These are phyloP conservation scores for Ophiodon elongatus DNA, from an alignment of 2,113 vertebrate genomes.

Conservation along the genomic window DNA sequence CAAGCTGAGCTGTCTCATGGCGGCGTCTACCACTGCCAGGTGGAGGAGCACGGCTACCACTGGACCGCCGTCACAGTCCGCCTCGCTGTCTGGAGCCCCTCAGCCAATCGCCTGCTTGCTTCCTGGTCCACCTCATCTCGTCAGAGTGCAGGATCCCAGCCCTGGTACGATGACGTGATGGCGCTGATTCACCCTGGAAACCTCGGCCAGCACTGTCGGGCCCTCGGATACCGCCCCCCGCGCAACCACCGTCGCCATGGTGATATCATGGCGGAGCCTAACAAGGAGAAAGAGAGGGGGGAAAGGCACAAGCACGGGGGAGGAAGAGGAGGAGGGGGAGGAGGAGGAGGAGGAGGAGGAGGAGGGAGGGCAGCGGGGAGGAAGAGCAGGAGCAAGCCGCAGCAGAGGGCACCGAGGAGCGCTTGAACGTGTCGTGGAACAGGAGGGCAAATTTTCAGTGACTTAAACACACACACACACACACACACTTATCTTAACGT, in stretches of 20 bases:
- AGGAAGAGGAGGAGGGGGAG: slow-evolving; percentile 62
- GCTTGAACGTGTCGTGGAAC: slow-evolving; percentile 53
- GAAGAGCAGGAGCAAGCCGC: slow-evolving; percentile 86
- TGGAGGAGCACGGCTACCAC: slow-evolving; percentile 87
- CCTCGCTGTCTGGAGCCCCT: slow-evolving; percentile 80
- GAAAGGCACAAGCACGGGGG: slow-evolving; percentile 76
- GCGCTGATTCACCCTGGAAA: slow-evolving; percentile 79
- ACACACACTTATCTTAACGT: slow-evolving; percentile 7
- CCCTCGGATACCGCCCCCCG: slow-evolving; percentile 75
- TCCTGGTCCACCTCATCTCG: slow-evolving; percentile 56
- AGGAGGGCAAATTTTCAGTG: slow-evolving; percentile 11
- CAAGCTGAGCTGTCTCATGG: slow-evolving; percentile 81
- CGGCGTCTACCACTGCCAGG: slow-evolving; percentile 86
- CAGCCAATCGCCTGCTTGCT: slow-evolving; percentile 55
- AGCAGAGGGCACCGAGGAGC: slow-evolving; percentile 83
- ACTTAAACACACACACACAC: slow-evolving; percentile 28
- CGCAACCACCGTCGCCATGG: slow-evolving; percentile 71
- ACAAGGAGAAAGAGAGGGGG: slow-evolving; percentile 70
- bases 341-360: slow-evolving; percentile 48
- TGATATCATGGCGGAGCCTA: slow-evolving; percentile 26
- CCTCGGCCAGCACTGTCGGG: slow-evolving; percentile 82
- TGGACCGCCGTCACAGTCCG: slow-evolving; percentile 85
- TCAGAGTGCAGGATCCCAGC: slow-evolving; percentile 55
- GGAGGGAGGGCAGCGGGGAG: slow-evolving; percentile 78
- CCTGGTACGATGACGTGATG: slow-evolving; percentile 84